Conservation (phyloP, 2,113 vertebrate genomes). For the Brevimyrus niger region DNA sequence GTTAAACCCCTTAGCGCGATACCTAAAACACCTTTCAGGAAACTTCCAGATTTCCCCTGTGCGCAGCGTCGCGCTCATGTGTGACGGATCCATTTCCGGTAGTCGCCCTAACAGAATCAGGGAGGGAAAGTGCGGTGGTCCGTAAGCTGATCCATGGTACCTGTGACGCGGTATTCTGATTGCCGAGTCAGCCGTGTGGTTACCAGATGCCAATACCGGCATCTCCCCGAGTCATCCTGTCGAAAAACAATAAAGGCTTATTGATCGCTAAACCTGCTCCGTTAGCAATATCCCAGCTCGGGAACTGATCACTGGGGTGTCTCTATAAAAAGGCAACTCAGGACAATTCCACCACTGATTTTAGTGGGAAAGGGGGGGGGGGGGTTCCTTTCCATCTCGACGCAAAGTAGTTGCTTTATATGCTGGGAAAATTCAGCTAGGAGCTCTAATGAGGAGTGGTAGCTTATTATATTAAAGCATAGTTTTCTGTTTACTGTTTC, state of each 20-base stretch:
- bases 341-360: background rate
- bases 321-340: background rate
- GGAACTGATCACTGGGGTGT: background rate
- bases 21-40: background rate
- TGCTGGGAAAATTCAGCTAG: background rate
- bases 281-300: background rate
- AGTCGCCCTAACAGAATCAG: background rate
- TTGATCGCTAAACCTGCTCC: background rate
- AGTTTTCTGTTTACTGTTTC: background rate
- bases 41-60: background rate
- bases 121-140: background rate
- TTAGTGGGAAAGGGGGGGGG: too few relatives aligned
- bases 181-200: background rate
- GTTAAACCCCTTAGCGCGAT: background rate
- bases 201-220: background rate
- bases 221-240: background rate
- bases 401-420: background rate
- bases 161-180: background rate
- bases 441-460: background rate
- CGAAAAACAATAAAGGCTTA: background rate
- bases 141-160: background rate
- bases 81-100: background rate
- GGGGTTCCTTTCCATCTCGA: background rate
- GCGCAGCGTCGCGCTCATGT: background rate
- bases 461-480: background rate